Conservation (phyloP, 1,140 invertebrate species). For the Melanaphis sacchari region DNA sequence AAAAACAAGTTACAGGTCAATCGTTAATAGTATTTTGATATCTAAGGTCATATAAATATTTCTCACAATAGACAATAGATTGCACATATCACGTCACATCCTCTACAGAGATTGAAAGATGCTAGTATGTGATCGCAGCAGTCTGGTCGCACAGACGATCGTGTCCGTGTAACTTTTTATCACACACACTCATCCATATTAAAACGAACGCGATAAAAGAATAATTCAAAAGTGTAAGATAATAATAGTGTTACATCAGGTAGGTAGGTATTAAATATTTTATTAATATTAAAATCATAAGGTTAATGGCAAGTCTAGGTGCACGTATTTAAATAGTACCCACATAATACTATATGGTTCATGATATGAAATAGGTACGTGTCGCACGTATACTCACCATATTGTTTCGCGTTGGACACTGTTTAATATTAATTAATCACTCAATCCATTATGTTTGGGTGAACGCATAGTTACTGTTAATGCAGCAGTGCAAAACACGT, state of each 20-base stretch:
- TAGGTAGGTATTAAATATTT: not conserved
- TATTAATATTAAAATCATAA: not conserved
- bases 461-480: not conserved
- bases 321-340: not conserved
- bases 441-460: not conserved
- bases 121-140: not conserved
- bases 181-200: not conserved
- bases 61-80: not conserved
- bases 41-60: not conserved
- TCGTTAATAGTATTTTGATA: not conserved
- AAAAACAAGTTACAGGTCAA: not conserved
- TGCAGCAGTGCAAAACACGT: not conserved
- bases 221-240: not conserved
- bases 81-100: not conserved
- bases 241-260: not conserved
- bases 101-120: no score
- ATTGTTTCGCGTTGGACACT: not conserved
- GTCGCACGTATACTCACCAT: not conserved
- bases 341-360: not conserved
- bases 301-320: no score
- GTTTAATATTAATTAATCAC: not conserved
- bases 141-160: not conserved
- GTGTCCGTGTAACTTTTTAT: not conserved
- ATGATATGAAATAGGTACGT: not conserved
- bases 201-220: not conserved